Percentiles rank a stretch among this genome's conserved stretches.
Evolutionary conservation across 2,888 invertebrate species (phyloP).

Genomic region (Cremastobaeus sp.): DNA sequence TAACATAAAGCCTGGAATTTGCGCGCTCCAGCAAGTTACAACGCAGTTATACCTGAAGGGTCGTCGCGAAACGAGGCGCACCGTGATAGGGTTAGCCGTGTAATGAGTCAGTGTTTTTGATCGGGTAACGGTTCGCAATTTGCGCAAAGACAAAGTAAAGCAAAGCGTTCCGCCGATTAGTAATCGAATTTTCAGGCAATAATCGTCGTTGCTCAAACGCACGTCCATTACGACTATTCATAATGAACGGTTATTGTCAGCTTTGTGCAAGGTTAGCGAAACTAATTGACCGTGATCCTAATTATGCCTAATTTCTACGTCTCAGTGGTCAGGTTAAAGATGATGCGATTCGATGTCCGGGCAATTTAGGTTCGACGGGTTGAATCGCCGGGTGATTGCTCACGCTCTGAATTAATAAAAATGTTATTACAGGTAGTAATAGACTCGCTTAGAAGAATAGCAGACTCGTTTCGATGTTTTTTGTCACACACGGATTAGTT

Average conservation of each 20-base stretch:
- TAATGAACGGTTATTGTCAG: not conserved
- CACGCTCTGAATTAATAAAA: not conserved
- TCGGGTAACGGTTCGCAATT: slow-evolving; percentile 28
- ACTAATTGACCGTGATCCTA: too few species aligned
- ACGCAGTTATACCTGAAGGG: slow-evolving; percentile 28
- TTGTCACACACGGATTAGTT: too few species aligned
- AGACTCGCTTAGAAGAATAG: too few species aligned
- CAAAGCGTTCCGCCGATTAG: not conserved
- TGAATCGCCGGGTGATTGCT: not conserved
- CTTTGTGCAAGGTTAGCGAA: not conserved
- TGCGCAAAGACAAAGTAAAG: too few species aligned
- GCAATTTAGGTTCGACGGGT: not conserved
- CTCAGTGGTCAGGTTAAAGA: not conserved
- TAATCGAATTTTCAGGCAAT: too few species aligned
- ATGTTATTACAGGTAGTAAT: not conserved
- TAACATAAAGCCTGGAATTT: slow-evolving; percentile 22
- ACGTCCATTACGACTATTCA: too few species aligned
- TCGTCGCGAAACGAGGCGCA: slow-evolving; percentile 12
- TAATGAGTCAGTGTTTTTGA: slow-evolving; percentile 41
- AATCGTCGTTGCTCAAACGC: too few species aligned
- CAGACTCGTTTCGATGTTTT: too few species aligned
- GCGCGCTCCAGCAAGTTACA: slow-evolving; percentile 23
- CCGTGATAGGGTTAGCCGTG: slow-evolving; percentile 42
- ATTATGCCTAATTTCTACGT: not conserved
- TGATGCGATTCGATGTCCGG: not conserved